Conservation (phyloP, 2,888 invertebrate species). For the Archips crataeganus region DNA sequence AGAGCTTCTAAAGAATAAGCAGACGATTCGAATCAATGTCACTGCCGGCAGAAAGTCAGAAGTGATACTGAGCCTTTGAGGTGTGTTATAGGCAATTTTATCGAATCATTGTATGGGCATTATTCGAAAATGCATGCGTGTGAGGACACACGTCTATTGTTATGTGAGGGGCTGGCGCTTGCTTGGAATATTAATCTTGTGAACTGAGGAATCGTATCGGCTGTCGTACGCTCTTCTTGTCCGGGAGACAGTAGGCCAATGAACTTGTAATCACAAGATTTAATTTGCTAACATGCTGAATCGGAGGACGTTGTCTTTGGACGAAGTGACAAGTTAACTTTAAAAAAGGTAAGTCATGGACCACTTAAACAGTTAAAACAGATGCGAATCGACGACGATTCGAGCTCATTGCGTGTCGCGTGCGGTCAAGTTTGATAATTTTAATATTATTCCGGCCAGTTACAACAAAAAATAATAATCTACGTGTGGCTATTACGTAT, state of each 20-base stretch:
- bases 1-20: background rate
- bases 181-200: conserved; percentile 83
- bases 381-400: background rate
- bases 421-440: background rate
- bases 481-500: background rate
- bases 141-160: conserved; percentile 74
- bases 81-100: conserved; percentile 75
- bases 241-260: conserved; percentile 69
- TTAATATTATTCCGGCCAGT: background rate
- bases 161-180: conserved; percentile 72
- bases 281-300: background rate
- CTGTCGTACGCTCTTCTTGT: conserved; percentile 59
- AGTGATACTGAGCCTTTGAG: conserved; percentile 70
- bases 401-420: background rate
- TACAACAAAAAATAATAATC: background rate
- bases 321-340: background rate
- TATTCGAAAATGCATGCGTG: conserved; percentile 84
- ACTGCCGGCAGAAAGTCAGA: conserved; percentile 68
- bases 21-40: conserved; percentile 16
- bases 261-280: conserved; percentile 54
- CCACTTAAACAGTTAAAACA: background rate
- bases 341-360: background rate
- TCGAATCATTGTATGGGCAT: conserved; percentile 83
- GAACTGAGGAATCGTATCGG: conserved; percentile 60
- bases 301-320: background rate